phyloP scores from a whole-genome alignment of 1,140 invertebrate species.

The Drosophila subpulchrella region DNA sequence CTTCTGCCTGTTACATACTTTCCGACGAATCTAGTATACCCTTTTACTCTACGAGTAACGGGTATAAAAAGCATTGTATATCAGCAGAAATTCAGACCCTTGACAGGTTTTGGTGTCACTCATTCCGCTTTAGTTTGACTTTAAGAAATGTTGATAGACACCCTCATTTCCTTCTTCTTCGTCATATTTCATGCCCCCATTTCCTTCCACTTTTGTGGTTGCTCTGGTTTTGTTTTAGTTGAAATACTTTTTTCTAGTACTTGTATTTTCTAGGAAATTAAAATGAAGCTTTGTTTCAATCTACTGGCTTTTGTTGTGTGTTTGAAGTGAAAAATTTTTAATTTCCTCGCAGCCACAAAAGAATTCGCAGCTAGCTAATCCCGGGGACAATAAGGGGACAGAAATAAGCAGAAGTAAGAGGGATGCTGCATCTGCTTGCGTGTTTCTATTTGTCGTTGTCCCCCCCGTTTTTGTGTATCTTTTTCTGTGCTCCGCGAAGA shows the following conservation, averaged over 20 bases:
- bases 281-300: slow-evolving; percentile 73
- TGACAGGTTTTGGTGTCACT: slow-evolving; percentile 25
- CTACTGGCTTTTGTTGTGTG: slow-evolving; percentile 54
- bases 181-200: slow-evolving; percentile 10
- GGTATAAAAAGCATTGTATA: background rate
- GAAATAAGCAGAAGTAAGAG: slow-evolving; percentile 18
- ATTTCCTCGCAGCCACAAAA: slow-evolving; percentile 61
- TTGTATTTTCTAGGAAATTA: slow-evolving; percentile 62
- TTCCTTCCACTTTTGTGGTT: slow-evolving; percentile 6
- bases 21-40: too few species aligned
- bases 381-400: slow-evolving; percentile 21
- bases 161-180: background rate
- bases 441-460: slow-evolving; percentile 10
- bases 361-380: slow-evolving; percentile 53
- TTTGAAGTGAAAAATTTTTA: slow-evolving; percentile 44
- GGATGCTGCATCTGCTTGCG: slow-evolving; percentile 28
- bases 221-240: slow-evolving; percentile 23
- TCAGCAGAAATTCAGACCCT: slow-evolving; percentile 26
- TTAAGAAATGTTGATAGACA: slow-evolving; percentile 15
- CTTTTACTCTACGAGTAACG: too few species aligned
- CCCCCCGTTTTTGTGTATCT: slow-evolving; percentile 24
- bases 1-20: too few species aligned
- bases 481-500: slow-evolving; percentile 17
- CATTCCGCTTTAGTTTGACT: background rate
- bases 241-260: slow-evolving; percentile 13